These are phyloP conservation scores for Zaprionus camerounensis DNA, from an alignment of 1,140 invertebrate genomes.

Conservation along the genomic window DNA sequence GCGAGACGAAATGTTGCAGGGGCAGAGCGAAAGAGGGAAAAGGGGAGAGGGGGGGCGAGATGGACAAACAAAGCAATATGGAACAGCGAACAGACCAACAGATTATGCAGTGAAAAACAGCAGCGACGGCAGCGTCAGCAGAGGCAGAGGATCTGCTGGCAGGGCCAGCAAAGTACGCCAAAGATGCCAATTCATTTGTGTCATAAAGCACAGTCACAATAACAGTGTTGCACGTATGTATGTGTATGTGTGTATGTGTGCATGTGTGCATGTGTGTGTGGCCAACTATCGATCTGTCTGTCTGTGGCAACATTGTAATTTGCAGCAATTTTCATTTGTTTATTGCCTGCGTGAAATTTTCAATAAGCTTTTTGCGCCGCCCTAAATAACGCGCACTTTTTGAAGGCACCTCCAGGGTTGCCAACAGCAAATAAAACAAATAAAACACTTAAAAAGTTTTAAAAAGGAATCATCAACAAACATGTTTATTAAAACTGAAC, in stretches of 20 bases:
- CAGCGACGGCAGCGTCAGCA: slow-evolving; percentile 10
- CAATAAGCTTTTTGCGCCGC: slow-evolving; percentile 13
- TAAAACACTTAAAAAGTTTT: not conserved
- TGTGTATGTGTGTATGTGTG: slow-evolving; percentile 26
- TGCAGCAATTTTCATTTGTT: slow-evolving; percentile 58
- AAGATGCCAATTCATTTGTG: slow-evolving; percentile 79
- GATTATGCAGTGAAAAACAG: slow-evolving; percentile 68
- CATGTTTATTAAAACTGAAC: not conserved
- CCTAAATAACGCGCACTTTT: not conserved
- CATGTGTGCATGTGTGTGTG: slow-evolving; percentile 30
- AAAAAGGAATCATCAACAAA: not conserved
- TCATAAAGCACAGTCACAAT: slow-evolving; percentile 56
- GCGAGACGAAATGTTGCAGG: not conserved
- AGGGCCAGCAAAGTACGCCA: slow-evolving; percentile 55
- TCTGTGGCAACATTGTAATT: slow-evolving; percentile 56
- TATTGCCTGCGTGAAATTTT: slow-evolving; percentile 20
- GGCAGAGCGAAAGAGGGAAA: not conserved
- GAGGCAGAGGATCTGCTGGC: slow-evolving; percentile 18
- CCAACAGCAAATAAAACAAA: not conserved
- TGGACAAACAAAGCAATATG: not conserved
- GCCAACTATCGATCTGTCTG: slow-evolving; percentile 64
- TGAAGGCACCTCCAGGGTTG: not conserved
- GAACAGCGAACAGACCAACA: slow-evolving; percentile 36
- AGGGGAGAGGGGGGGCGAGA: not conserved
- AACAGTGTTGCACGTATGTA: slow-evolving; percentile 14